Evolutionary conservation across 2,797 vertebrate species (phyloP).

Genomic region (Takifugu rubripes): DNA sequence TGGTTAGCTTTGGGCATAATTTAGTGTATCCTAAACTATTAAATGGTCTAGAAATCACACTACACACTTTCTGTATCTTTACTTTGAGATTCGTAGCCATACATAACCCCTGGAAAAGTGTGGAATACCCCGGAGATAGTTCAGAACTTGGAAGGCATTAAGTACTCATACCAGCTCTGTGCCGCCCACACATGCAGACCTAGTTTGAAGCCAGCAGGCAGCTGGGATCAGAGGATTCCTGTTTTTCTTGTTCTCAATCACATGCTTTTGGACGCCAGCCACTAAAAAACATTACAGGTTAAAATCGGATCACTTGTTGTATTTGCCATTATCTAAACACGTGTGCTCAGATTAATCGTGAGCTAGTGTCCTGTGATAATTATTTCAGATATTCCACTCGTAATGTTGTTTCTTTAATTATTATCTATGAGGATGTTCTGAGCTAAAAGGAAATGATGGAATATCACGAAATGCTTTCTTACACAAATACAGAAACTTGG

Average conservation of each 20-base stretch:
- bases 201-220: constrained; percentile 41
- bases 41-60: too few species aligned
- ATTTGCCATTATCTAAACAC: constrained; percentile 13
- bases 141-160: constrained; percentile 32
- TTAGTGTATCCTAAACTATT: too few species aligned
- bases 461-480: background rate
- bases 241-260: constrained; percentile 64
- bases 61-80: too few species aligned
- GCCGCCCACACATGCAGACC: constrained; percentile 51
- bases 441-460: constrained; percentile 3
- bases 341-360: background rate
- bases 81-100: constrained; percentile 36
- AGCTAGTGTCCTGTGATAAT: background rate
- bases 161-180: constrained; percentile 42
- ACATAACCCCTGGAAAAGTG: constrained; percentile 24
- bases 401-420: too few species aligned
- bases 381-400: background rate
- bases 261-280: constrained; percentile 41
- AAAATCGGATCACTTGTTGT: constrained; percentile 25
- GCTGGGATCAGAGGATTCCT: constrained; percentile 59
- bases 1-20: too few species aligned
- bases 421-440: background rate
- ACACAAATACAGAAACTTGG: background rate
- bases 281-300: constrained; percentile 30
- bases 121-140: constrained; percentile 42